Conservation (phyloP, 2,113 vertebrate genomes). For the Typhlomys cinereus region DNA sequence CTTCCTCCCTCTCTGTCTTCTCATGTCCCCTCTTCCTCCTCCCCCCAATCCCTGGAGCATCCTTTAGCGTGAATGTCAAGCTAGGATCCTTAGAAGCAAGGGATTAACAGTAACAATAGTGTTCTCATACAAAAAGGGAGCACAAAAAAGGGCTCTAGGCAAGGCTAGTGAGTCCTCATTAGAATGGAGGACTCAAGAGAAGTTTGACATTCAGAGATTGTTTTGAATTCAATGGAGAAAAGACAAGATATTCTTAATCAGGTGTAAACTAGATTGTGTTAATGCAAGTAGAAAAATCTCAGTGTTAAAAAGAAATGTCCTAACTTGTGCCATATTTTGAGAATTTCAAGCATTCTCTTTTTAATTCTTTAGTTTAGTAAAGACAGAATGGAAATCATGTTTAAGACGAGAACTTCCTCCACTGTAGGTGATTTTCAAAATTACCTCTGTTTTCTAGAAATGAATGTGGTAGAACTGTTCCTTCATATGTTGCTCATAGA, state of each 20-base stretch:
- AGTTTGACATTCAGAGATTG: not conserved
- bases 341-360: not conserved
- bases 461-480: not conserved
- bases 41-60: too few relatives aligned
- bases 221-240: not conserved
- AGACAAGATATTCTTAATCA: not conserved
- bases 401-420: not conserved
- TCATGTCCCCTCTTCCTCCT: too few relatives aligned
- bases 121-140: too few relatives aligned
- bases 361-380: not conserved
- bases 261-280: not conserved
- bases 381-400: not conserved
- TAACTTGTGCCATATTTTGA: not conserved
- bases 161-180: too few relatives aligned
- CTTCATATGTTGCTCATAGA: not conserved
- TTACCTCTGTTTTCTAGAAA: not conserved
- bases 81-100: too few relatives aligned
- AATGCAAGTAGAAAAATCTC: not conserved
- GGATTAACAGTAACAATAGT: too few relatives aligned
- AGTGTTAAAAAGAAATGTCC: not conserved
- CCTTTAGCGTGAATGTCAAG: too few relatives aligned
- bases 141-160: too few relatives aligned
- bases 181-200: too few relatives aligned
- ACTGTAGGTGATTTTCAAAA: not conserved
- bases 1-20: too few relatives aligned